These are phyloP conservation scores for Gortyna flavago DNA, from an alignment of 2,888 invertebrate species.

Conservation along the genomic window DNA sequence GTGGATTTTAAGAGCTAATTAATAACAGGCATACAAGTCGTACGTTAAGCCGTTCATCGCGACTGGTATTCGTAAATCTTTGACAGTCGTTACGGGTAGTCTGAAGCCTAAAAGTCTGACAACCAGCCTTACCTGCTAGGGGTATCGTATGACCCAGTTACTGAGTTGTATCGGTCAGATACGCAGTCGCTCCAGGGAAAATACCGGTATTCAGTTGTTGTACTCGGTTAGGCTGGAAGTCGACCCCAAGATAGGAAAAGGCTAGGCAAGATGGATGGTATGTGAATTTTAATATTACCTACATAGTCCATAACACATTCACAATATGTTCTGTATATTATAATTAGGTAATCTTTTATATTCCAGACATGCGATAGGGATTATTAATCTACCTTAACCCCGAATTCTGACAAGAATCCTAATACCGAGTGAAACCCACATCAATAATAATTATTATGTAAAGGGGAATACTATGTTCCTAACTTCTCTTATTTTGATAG, in stretches of 20 bases:
- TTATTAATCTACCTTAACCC: not conserved
- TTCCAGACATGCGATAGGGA: not conserved
- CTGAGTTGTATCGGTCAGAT: not conserved
- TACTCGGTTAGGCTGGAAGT: not conserved
- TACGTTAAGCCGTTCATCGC: not conserved
- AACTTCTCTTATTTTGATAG: not conserved
- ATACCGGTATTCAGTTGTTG: not conserved
- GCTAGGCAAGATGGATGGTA: not conserved
- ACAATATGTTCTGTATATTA: not conserved
- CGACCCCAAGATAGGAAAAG: not conserved
- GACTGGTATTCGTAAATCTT: not conserved
- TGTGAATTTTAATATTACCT: not conserved
- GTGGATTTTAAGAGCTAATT: not conserved
- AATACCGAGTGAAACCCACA: not conserved
- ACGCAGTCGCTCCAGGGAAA: not conserved
- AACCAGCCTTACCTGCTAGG: not conserved
- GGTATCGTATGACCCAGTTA: not conserved
- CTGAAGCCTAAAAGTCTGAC: no score
- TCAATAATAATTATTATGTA: conserved; percentile 22
- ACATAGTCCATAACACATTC: not conserved
- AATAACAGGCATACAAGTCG: not conserved
- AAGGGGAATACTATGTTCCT: not conserved
- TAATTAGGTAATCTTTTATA: conserved; percentile 1
- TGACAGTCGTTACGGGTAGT: not conserved
- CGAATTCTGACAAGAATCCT: conserved; percentile 14